Evolutionary conservation across 2,113 vertebrate species (phyloP).

Genomic region (Glaucidium brasilianum): DNA sequence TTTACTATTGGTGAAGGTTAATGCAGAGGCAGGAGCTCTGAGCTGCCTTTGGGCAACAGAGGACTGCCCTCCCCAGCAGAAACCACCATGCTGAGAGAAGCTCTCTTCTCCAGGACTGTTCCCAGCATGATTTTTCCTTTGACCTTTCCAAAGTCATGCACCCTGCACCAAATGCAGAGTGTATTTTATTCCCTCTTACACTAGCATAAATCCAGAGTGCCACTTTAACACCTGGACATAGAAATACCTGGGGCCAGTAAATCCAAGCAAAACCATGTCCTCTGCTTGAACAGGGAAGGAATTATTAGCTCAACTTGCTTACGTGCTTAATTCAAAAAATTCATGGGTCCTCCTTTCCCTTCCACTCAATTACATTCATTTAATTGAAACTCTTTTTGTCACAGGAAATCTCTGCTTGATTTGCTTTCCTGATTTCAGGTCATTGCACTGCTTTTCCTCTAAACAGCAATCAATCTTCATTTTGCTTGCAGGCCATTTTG

Average conservation of each 20-base stretch:
- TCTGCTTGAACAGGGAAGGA: not conserved
- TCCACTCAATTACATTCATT: not conserved
- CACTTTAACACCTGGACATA: not conserved
- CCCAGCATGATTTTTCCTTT: not conserved
- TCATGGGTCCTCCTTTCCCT: not conserved
- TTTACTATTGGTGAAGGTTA: not conserved
- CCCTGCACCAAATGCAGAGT: not conserved
- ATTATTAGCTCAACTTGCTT: not conserved
- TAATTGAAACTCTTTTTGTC: not conserved
- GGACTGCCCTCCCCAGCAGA: not conserved
- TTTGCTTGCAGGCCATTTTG: not conserved
- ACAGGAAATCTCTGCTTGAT: not conserved
- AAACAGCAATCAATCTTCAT: not conserved
- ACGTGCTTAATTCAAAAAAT: not conserved
- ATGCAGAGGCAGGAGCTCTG: not conserved
- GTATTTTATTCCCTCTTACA: not conserved
- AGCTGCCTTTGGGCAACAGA: not conserved
- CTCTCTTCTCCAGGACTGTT: not conserved
- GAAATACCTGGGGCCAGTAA: not conserved
- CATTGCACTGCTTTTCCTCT: not conserved
- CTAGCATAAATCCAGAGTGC: not conserved
- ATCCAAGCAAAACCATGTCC: not conserved
- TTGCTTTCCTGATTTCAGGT: not conserved
- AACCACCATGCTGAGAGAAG: not conserved
- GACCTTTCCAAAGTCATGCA: not conserved